Base-by-base conservation (phyloP, 2,888 invertebrate genomes). In the Xylocampa areola region DNA sequence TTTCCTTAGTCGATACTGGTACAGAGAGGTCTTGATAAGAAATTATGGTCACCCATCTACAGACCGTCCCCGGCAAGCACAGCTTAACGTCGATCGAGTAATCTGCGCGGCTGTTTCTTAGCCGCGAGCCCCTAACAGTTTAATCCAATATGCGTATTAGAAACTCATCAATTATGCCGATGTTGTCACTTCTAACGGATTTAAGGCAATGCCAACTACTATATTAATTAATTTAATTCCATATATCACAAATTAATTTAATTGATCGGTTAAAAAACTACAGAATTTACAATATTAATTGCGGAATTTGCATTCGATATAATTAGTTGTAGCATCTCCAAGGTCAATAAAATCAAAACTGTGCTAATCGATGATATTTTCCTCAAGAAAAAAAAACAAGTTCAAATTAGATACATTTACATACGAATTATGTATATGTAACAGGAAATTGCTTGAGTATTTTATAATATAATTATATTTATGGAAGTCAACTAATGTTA, bases 191-290 rank as follows among this genome's bases (percentile, higher is more conserved):
- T 48, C 2, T 7, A 37, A 49, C 55, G 19, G 11, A 43, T 51
- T 1, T 41, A 70, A 53, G n/a, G 54, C 66, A 66, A 65, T 63
- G 63, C 19, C 55, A 73, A 47, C 48, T 8, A 23, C 48, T 55
- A 21, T 11, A 21, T 54, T 41, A 11, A 17, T 30, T 32, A 23
- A 41, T 40, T 35, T 10, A 6, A 29, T 25, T 30, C 27, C 43
- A 51, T 57, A 57, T 30, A 48, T 49, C 66, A 58, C 51, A 8
- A 13, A 53, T n/a, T 21, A 10, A 36, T 49, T 35, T 30, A 48
- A 41, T 1, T 3, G 5, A 13, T 23, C 7, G 16, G 2, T 40
- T 36, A 10, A n/a, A 7, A 35, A 32, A 8, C 0, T 5, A 43
- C 1, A 3, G 2, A 16, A 10, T 40, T 27, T 33, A 40, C 8